phyloP scores from a whole-genome alignment of 1,140 invertebrate species.

The Sitodiplosis mosellana region DNA sequence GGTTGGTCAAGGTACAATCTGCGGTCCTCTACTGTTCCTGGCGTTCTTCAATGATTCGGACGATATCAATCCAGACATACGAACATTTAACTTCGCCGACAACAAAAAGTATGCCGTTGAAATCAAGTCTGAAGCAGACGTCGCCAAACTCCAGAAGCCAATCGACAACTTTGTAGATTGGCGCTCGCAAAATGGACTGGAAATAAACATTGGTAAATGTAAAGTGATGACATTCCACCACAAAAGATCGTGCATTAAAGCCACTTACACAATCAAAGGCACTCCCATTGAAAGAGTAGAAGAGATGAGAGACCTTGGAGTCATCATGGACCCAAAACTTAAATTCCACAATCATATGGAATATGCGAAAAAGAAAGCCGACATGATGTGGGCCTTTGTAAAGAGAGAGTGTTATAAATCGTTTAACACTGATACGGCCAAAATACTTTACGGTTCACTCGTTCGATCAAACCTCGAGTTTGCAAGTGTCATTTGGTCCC shows the following conservation, averaged over 20 bases:
- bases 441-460: too few species aligned
- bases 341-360: neutral
- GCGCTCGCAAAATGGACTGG: neutral
- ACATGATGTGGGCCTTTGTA: too few species aligned
- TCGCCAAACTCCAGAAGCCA: neutral
- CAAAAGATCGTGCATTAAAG: neutral
- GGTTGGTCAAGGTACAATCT: too few species aligned
- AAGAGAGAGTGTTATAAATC: too few species aligned
- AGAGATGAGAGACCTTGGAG: neutral
- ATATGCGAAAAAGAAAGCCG: too few species aligned
- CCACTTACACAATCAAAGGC: neutral
- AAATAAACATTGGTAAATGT: neutral
- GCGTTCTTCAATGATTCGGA: neutral
- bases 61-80: neutral
- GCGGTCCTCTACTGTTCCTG: conserved; percentile 6
- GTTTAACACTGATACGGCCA: too few species aligned
- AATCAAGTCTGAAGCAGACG: neutral
- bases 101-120: neutral
- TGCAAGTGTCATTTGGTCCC: too few species aligned
- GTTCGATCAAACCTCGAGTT: too few species aligned
- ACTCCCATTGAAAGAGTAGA: neutral
- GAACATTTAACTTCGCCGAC: neutral
- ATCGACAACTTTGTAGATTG: neutral
- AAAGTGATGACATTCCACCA: neutral
- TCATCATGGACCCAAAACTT: neutral